Base-by-base conservation (phyloP, 2,888 invertebrate genomes). In the Trissolcus japonicus region DNA sequence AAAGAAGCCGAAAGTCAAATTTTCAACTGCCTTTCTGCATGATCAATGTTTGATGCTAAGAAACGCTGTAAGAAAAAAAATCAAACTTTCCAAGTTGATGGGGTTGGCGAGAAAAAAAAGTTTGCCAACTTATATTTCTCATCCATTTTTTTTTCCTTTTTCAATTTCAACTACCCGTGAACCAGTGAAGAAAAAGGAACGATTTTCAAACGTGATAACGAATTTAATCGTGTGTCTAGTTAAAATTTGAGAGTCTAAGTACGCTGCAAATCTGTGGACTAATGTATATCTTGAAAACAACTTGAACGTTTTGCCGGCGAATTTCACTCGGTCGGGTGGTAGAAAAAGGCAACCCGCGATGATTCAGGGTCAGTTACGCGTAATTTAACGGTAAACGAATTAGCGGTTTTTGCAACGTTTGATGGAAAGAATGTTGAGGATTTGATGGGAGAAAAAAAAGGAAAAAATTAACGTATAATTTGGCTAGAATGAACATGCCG, bases 331-430 rank as follows among this genome's bases (percentile, higher is more conserved):
- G 13, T 6, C 7, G 53, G 25, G 17, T 16, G 16, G 41, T 17
- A 43, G 29, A 48, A 56, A 56, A 29, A n/a, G 55, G 9, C 40
- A 48, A 48, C 54, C 17, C 65, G 65, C 48, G 56, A 57, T 54
- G 53, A 63, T 66, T 50, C 35, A 25, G 66, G 48, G 55, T 66
- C 50, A 57, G 66, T 66, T 57, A 17, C 66, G 66, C 48, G 66
- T 66, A 57, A 66, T 66, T 66, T 57, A 66, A 66, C 66, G 16
- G 17, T 51, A 17, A 51, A 17, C 17, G 19, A 17, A 13, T 19
- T 51, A 14, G 14, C 51, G 19, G 19, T 17, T 17, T 51, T 17
- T 51, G 17, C 16, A 11, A 51, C 16, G 17, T 19, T 16, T 17
- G 19, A 51, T 16, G 16, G 19, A 51, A 51, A 51, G 19, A 11